These are phyloP conservation scores for Macquaria australasica DNA, from an alignment of 2,113 vertebrate species.

Conservation along the genomic window DNA sequence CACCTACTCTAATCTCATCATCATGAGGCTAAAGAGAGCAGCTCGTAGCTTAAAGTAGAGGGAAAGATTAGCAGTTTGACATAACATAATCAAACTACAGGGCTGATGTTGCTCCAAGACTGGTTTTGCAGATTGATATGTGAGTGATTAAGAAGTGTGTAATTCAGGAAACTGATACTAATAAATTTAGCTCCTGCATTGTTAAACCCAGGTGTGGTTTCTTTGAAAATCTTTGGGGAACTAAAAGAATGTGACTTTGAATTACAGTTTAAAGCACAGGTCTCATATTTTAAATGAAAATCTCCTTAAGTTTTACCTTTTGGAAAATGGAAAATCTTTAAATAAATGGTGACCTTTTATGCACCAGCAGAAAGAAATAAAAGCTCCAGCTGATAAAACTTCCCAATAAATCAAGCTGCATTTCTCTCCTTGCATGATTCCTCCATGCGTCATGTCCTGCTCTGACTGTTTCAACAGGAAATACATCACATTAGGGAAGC, in stretches of 20 bases:
- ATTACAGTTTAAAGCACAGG: background rate
- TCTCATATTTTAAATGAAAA: background rate
- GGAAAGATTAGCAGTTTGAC: background rate
- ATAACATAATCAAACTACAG: background rate
- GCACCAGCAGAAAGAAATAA: background rate
- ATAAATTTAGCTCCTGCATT: background rate
- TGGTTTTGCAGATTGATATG: background rate
- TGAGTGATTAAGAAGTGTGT: background rate
- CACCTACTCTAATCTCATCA: background rate
- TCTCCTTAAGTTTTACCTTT: no score
- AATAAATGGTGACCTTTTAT: background rate
- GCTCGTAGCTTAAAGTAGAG: background rate
- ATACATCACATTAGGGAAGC: background rate
- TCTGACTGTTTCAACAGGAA: slow-evolving; percentile 14
- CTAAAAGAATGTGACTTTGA: background rate
- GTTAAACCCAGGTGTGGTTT: no score
- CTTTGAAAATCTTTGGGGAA: background rate
- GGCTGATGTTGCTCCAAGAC: no score
- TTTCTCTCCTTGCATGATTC: background rate
- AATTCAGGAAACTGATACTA: background rate
- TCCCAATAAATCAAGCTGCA: background rate
- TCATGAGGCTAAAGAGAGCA: background rate
- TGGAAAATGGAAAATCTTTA: no score
- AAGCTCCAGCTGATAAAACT: background rate
- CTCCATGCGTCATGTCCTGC: background rate